Percentiles rank a stretch among this genome's conserved stretches.
Conservation (phyloP, 2,797 vertebrate species). For the Syngnathus acus region DNA sequence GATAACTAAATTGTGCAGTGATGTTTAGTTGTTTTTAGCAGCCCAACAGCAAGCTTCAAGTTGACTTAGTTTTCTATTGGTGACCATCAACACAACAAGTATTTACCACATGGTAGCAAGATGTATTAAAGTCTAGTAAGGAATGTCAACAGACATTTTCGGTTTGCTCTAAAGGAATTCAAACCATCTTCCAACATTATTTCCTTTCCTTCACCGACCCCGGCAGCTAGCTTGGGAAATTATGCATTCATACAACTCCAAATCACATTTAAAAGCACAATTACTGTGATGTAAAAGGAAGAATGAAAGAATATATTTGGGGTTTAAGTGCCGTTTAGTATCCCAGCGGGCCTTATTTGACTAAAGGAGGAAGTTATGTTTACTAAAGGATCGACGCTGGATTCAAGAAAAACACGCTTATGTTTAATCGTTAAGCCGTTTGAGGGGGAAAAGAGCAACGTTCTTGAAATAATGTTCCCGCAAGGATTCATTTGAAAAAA, state of each 20-base stretch:
- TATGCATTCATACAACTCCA: no score
- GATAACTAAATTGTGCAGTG: conserved; percentile 15
- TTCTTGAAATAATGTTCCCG: not conserved
- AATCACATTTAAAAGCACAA: not conserved
- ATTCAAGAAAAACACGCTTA: conserved; percentile 10
- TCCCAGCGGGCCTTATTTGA: conserved; percentile 10
- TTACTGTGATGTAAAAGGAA: no score
- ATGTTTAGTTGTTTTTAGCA: conserved; percentile 31
- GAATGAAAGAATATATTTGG: not conserved
- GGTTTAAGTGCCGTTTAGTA: not conserved
- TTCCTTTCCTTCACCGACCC: conserved; percentile 39
- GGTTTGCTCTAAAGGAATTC: not conserved
- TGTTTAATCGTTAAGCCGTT: no score
- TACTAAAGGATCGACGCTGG: conserved; percentile 39
- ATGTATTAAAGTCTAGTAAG: not conserved
- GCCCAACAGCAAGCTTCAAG: conserved; percentile 9
- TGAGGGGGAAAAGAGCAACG: not conserved
- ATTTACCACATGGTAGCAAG: not conserved
- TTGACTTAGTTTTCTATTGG: not conserved
- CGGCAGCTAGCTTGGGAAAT: conserved; percentile 1
- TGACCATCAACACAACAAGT: not conserved
- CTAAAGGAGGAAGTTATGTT: conserved; percentile 36
- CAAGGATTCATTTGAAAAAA: not conserved
- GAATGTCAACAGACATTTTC: not conserved
- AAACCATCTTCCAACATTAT: conserved; percentile 13